Percentiles rank a stretch among this genome's conserved stretches.
Conservation (phyloP, 2,888 invertebrate genomes). For the Ochropleura plecta region DNA sequence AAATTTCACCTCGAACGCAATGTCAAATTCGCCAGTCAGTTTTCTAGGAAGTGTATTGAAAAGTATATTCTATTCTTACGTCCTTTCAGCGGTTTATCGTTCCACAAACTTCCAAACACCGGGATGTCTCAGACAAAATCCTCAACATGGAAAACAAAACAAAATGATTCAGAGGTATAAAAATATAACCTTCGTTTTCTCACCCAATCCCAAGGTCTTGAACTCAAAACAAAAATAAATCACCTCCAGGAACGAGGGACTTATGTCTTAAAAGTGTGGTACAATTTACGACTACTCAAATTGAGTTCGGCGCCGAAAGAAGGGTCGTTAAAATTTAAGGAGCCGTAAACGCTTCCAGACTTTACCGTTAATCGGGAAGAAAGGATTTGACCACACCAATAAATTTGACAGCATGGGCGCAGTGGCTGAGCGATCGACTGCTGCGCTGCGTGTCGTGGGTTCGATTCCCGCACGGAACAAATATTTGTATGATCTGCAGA, state of each 20-base stretch:
- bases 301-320: constrained; percentile 37
- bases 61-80: background rate
- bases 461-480: no score
- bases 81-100: background rate
- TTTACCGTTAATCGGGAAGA: constrained; percentile 16
- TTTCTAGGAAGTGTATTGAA: no score
- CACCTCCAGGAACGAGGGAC: constrained; percentile 15
- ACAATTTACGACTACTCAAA: constrained; percentile 49
- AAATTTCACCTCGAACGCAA: no score
- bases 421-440: no score
- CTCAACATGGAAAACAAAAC: background rate
- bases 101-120: background rate
- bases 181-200: constrained; percentile 12
- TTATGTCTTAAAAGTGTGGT: constrained; percentile 14
- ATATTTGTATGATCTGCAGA: no score
- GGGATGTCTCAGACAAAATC: background rate
- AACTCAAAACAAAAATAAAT: constrained; percentile 36
- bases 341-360: constrained; percentile 42
- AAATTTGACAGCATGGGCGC: background rate
- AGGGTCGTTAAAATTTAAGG: constrained; percentile 48
- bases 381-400: background rate
- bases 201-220: constrained; percentile 28
- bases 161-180: background rate
- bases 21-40: no score
- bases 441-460: no score